A percentile compares a stretch with the other conserved stretches of the same genome.
These are phyloP conservation scores for Chaetodon trifascialis DNA, from an alignment of 2,113 vertebrate species.

Conservation along the genomic window DNA sequence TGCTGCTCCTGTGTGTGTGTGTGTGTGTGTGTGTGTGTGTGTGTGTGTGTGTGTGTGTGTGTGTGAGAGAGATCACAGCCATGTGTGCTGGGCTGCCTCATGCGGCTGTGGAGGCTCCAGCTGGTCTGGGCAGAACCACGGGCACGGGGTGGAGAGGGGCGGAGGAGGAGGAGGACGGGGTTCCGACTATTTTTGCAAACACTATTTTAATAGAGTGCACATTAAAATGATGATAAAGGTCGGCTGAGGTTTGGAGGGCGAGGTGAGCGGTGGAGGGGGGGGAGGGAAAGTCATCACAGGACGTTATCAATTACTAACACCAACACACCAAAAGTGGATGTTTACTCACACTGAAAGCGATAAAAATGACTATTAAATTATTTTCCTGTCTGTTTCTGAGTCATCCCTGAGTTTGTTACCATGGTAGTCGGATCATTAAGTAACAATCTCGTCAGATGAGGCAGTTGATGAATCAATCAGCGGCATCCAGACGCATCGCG, in stretches of 20 bases:
- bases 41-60: slow-evolving; percentile 18
- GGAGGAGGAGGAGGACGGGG: slow-evolving; percentile 49
- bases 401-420: not conserved
- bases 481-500: not conserved
- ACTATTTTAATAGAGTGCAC: slow-evolving; percentile 71
- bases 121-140: slow-evolving; percentile 74
- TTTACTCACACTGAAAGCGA: slow-evolving; percentile 12
- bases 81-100: slow-evolving; percentile 75
- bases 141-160: slow-evolving; percentile 62
- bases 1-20: slow-evolving; percentile 42
- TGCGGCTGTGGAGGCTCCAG: slow-evolving; percentile 80
- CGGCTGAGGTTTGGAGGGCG: slow-evolving; percentile 43
- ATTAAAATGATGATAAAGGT: slow-evolving; percentile 62
- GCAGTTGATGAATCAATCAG: not conserved
- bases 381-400: not conserved
- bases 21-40: slow-evolving; percentile 14
- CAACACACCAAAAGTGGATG: not conserved
- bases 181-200: slow-evolving; percentile 69
- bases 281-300: slow-evolving; percentile 10
- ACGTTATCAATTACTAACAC: slow-evolving; percentile 40
- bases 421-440: not conserved
- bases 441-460: not conserved
- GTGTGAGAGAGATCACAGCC: slow-evolving; percentile 68
- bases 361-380: not conserved
- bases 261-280: not conserved